Percentiles rank a stretch among this genome's conserved stretches.
Conservation (phyloP, 1,140 invertebrate genomes). For the Ceratitis capitata region DNA sequence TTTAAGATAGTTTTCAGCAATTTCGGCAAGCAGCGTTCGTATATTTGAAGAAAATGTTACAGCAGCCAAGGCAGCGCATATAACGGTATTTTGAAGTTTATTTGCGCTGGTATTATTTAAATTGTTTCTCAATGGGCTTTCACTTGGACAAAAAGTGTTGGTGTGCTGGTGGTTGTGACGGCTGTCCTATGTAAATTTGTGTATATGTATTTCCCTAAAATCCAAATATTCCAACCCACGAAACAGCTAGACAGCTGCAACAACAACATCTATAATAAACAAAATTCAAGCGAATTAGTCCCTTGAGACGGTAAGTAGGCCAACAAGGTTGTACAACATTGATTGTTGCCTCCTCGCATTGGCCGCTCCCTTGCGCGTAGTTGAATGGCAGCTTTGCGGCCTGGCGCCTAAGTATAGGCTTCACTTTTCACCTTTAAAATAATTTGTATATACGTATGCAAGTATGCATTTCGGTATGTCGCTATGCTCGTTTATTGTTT, state of each 20-base stretch:
- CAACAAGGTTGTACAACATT: neutral
- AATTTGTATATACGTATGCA: too few relatives aligned
- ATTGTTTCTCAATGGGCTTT: neutral
- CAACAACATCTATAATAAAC: neutral
- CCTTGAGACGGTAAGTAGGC: neutral
- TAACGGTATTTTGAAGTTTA: too few relatives aligned
- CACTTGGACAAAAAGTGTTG: neutral
- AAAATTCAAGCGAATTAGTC: neutral
- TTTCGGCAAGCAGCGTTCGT: neutral
- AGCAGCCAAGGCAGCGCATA: neutral
- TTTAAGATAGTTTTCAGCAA: neutral
- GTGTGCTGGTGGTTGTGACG: neutral
- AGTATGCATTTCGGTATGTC: neutral
- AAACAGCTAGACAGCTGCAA: neutral
- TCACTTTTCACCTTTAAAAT: neutral
- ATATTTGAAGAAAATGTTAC: neutral
- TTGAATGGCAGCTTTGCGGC: neutral
- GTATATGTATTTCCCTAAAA: neutral
- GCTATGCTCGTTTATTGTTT: neutral
- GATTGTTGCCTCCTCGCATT: neutral
- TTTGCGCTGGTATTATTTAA: neutral
- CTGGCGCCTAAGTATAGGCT: neutral
- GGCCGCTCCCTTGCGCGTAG: neutral
- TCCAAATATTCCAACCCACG: neutral
- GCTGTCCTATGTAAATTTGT: neutral